These are phyloP conservation scores for Bufotes viridis DNA, from an alignment of 2,797 vertebrate species.

Conservation along the genomic window DNA sequence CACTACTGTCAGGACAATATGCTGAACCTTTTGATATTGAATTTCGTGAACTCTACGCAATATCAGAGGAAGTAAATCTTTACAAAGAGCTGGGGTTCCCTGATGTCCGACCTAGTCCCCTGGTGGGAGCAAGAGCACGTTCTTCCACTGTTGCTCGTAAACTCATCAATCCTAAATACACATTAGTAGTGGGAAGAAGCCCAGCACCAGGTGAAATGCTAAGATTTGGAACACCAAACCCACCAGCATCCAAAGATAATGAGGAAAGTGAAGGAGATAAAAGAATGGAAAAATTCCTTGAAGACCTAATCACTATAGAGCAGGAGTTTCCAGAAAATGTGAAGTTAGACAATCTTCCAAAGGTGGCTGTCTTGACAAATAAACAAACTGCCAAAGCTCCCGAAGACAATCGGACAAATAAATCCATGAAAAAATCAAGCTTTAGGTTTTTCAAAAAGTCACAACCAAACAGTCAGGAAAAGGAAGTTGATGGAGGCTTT, in stretches of 20 bases:
- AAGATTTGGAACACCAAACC: constrained; percentile 71
- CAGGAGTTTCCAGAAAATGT: constrained; percentile 74
- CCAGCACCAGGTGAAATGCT: constrained; percentile 75
- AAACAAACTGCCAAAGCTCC: constrained; percentile 67
- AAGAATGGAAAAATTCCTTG: constrained; percentile 73
- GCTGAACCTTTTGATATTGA: constrained; percentile 89
- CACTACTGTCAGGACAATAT: constrained; percentile 88
- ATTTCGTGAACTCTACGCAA: constrained; percentile 92
- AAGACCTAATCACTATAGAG: constrained; percentile 73
- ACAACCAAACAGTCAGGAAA: constrained; percentile 63
- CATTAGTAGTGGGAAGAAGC: constrained; percentile 75
- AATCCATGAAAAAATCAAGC: constrained; percentile 67
- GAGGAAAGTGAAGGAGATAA: constrained; percentile 57
- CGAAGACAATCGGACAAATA: constrained; percentile 64
- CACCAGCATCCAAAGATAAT: constrained; percentile 42
- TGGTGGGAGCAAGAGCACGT: constrained; percentile 61
- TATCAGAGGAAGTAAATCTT: constrained; percentile 87
- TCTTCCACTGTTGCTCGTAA: constrained; percentile 87
- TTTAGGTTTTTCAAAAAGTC: constrained; percentile 67
- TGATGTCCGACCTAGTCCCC: constrained; percentile 63
- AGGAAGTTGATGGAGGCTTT: constrained; percentile 67
- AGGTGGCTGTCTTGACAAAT: constrained; percentile 62
- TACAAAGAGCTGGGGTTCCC: constrained; percentile 82
- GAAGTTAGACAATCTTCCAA: constrained; percentile 64
- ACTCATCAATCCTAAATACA: constrained; percentile 92